Conservation (phyloP, 2,888 invertebrate species). For the Pantelozetes paolii region DNA sequence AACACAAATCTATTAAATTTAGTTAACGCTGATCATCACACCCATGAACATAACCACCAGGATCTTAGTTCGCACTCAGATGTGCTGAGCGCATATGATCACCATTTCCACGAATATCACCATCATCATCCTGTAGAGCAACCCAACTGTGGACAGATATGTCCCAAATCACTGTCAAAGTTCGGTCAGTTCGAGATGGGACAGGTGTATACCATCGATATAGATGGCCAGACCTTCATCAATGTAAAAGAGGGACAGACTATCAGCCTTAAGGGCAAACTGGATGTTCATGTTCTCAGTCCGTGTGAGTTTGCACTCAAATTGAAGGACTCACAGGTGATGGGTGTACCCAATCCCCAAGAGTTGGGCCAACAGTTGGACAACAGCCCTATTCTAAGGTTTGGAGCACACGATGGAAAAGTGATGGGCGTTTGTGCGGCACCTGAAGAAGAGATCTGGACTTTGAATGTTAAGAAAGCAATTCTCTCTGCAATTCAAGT, state of each 20-base stretch:
- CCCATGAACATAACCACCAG: background rate
- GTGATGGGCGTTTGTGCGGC: conserved; percentile 72
- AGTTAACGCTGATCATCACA: conserved; percentile 1
- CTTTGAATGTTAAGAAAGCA: conserved; percentile 84
- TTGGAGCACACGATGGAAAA: conserved; percentile 72
- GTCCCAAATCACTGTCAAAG: conserved; percentile 33
- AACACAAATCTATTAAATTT: background rate
- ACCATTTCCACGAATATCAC: conserved; percentile 8
- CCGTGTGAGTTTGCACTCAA: conserved; percentile 54
- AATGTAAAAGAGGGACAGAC: conserved; percentile 57
- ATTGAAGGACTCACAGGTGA: conserved; percentile 42
- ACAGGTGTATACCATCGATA: conserved; percentile 23
- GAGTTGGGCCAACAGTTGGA: conserved; percentile 60
- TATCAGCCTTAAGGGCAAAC: conserved; percentile 56
- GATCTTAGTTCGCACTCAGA: background rate
- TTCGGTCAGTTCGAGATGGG: conserved; percentile 14
- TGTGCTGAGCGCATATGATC: background rate
- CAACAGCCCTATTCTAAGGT: conserved; percentile 63
- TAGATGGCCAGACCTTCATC: conserved; percentile 36
- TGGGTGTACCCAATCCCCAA: conserved; percentile 29
- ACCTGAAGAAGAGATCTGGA: conserved; percentile 67
- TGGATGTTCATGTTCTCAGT: conserved; percentile 53
- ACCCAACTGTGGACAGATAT: conserved; percentile 23
- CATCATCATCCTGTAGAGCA: conserved; percentile 10
- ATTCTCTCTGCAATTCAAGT: conserved; percentile 79